Evolutionary conservation across 2,888 invertebrate genomes (phyloP).

Genomic region (Protophormia terraenovae): DNA sequence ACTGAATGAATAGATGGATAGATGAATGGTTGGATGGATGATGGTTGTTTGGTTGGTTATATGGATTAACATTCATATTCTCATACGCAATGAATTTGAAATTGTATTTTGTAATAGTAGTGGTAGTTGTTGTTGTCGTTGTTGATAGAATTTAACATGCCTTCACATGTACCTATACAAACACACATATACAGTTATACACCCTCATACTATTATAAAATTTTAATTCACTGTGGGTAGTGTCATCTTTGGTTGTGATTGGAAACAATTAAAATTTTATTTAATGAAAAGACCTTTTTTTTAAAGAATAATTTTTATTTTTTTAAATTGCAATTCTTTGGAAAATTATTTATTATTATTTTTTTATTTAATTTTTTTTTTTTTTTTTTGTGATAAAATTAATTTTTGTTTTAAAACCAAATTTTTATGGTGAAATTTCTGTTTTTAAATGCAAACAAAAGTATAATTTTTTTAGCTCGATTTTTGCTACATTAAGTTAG

Average conservation of each 20-base stretch:
- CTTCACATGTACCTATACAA: neutral
- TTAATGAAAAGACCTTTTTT: too few relatives aligned
- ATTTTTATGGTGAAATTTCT: too few relatives aligned
- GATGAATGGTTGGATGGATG: slow-evolving; percentile 6
- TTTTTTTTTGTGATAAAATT: too few relatives aligned
- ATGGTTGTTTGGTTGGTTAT: slow-evolving; percentile 2
- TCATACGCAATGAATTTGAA: slow-evolving; percentile 68
- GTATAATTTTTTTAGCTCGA: too few relatives aligned
- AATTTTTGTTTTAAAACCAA: too few relatives aligned
- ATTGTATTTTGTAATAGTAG: slow-evolving; percentile 43
- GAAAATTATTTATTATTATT: too few relatives aligned
- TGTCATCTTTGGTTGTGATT: neutral
- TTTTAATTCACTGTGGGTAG: slow-evolving; percentile 26
- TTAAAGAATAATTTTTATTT: too few relatives aligned
- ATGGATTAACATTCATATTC: slow-evolving; percentile 59
- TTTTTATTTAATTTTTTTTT: too few relatives aligned
- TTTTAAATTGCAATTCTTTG: too few relatives aligned
- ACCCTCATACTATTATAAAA: neutral
- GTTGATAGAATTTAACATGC: slow-evolving; percentile 35
- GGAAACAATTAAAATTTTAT: too few relatives aligned
- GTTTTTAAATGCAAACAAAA: too few relatives aligned
- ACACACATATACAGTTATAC: neutral
- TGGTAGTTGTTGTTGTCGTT: slow-evolving; percentile 14
- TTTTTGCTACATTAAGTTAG: too few relatives aligned
- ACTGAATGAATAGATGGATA: slow-evolving; percentile 7